Evolutionary conservation across 53 echinoderm and acorn worm genomes (phyloP).

Genomic region (Echinarachnius parma): DNA sequence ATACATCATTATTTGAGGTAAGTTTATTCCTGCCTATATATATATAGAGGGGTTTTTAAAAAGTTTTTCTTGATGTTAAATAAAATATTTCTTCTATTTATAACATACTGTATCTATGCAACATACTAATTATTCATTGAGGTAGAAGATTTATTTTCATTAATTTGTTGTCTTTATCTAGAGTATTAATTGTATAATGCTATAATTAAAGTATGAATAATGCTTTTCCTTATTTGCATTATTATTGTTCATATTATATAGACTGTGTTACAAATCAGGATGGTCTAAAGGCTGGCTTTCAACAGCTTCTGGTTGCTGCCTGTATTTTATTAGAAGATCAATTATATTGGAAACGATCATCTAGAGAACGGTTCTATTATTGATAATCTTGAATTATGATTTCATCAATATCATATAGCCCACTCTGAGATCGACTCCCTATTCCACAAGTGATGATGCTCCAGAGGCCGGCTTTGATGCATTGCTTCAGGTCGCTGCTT

Average conservation of each 20-base stretch:
- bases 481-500: constrained; percentile 61
- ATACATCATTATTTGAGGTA: constrained; percentile 52
- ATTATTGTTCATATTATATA: not conserved
- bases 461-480: constrained; percentile 77
- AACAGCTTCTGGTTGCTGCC: not conserved
- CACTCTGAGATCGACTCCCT: constrained; percentile 21
- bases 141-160: not conserved
- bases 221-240: not conserved
- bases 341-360: not conserved
- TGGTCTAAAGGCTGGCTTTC: not conserved
- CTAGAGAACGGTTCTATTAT: not conserved
- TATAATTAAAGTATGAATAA: not conserved
- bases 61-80: no score
- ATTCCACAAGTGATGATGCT: constrained; percentile 54
- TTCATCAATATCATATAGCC: no score
- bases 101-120: no score
- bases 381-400: not conserved
- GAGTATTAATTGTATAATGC: no score
- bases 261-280: not conserved
- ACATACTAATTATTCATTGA: no score
- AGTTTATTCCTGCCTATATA: constrained; percentile 2
- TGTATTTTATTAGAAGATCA: not conserved
- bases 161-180: not conserved
- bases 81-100: no score
- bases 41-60: no score